Conservation (phyloP, 2,888 invertebrate genomes). For the Trisateles emortualis region DNA sequence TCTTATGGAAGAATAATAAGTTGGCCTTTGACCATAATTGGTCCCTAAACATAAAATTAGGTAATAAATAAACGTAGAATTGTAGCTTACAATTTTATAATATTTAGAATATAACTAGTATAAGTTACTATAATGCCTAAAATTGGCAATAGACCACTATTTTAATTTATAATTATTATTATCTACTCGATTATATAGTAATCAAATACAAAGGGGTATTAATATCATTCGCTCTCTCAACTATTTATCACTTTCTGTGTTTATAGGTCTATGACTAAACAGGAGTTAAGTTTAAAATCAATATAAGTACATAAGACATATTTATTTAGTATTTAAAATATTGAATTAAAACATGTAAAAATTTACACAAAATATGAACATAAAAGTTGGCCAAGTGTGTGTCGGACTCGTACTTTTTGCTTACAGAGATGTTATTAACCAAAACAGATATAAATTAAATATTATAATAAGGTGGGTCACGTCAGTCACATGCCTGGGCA, state of each 20-base stretch:
- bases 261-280: constrained; percentile 23
- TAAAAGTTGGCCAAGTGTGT: too few species aligned
- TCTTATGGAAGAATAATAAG: not conserved
- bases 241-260: constrained; percentile 19
- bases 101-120: not conserved
- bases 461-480: too few species aligned
- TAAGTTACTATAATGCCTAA: not conserved
- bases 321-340: too few species aligned
- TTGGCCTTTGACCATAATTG: not conserved
- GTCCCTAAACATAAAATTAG: not conserved
- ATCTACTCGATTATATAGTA: not conserved
- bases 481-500: too few species aligned
- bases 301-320: too few species aligned
- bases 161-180: not conserved
- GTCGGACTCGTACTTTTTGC: too few species aligned
- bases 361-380: too few species aligned
- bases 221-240: constrained; percentile 9
- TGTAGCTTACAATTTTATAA: too few species aligned
- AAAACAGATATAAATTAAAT: too few species aligned
- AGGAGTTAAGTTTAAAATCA: too few species aligned
- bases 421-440: too few species aligned
- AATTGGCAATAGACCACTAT: not conserved
- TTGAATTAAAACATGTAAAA: too few species aligned
- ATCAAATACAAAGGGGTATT: constrained; percentile 8
- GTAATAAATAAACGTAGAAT: not conserved